Evolutionary conservation across 2,888 invertebrate species (phyloP).

Genomic region (Brachylomia viminalis): DNA sequence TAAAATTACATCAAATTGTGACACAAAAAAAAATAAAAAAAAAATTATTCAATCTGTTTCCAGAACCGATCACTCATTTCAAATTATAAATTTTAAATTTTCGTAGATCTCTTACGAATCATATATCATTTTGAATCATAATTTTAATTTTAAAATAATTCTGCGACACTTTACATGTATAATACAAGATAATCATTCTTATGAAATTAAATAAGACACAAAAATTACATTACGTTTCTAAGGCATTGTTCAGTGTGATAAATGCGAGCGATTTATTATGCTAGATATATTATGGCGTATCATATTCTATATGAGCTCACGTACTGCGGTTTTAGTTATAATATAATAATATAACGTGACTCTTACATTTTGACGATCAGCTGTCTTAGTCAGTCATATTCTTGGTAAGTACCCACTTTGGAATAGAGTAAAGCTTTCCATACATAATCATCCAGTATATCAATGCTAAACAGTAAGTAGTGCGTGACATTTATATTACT

Average conservation of each 20-base stretch:
- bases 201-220: constrained; percentile 62
- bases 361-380: constrained; percentile 46
- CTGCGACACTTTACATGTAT: constrained; percentile 31
- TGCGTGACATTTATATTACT: neutral
- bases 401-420: constrained; percentile 39
- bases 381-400: constrained; percentile 30
- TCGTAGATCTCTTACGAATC: constrained; percentile 33
- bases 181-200: constrained; percentile 49
- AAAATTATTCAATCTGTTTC: constrained; percentile 39
- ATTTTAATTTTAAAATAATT: constrained; percentile 37
- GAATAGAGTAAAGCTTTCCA: constrained; percentile 17
- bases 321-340: constrained; percentile 61
- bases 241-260: constrained; percentile 60
- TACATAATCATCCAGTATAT: constrained; percentile 17
- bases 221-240: constrained; percentile 52
- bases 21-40: constrained; percentile 16
- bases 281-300: constrained; percentile 57
- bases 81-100: constrained; percentile 24
- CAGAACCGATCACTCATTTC: constrained; percentile 17
- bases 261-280: constrained; percentile 61
- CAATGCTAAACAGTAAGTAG: constrained; percentile 12
- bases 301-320: constrained; percentile 56
- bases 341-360: constrained; percentile 28
- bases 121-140: constrained; percentile 44
- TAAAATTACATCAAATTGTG: constrained; percentile 24